Conservation (phyloP, 2,113 vertebrate genomes). For the Ochotona princeps region DNA sequence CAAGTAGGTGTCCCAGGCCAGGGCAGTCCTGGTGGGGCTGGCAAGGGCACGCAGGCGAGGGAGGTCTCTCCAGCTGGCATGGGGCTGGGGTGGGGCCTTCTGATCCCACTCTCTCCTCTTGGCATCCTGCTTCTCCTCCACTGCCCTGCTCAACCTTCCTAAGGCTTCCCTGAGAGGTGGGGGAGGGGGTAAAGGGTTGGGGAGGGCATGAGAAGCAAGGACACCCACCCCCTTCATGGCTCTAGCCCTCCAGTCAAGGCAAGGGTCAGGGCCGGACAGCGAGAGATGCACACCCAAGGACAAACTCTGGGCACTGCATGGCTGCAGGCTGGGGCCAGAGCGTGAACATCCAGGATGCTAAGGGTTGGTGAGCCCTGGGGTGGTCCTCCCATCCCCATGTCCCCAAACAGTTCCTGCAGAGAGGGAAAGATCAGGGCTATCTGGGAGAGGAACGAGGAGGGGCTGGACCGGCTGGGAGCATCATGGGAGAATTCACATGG, state of each 20-base stretch:
- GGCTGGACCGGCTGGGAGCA: neutral
- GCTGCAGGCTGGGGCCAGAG: neutral
- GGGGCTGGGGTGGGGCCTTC: neutral
- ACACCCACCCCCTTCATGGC: too few relatives aligned
- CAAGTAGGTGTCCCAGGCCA: conserved; percentile 85
- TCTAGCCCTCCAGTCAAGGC: neutral
- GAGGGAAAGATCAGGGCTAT: neutral
- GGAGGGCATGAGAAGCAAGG: neutral
- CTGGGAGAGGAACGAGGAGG: neutral
- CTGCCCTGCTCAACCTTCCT: neutral
- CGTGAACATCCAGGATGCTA: neutral
- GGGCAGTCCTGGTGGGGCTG: neutral
- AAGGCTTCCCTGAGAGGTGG: neutral
- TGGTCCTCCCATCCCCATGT: neutral
- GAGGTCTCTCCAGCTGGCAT: neutral
- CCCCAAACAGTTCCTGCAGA: neutral
- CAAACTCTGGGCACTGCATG: neutral
- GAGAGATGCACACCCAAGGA: neutral
- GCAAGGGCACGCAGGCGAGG: neutral
- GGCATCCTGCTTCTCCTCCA: neutral
- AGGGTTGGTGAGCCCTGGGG: neutral
- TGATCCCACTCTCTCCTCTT: neutral
- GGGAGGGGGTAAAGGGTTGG: neutral
- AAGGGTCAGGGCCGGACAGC: neutral
- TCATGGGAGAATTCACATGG: neutral